Conservation (phyloP, 2,888 invertebrate genomes). For the Morpho deidamia region DNA sequence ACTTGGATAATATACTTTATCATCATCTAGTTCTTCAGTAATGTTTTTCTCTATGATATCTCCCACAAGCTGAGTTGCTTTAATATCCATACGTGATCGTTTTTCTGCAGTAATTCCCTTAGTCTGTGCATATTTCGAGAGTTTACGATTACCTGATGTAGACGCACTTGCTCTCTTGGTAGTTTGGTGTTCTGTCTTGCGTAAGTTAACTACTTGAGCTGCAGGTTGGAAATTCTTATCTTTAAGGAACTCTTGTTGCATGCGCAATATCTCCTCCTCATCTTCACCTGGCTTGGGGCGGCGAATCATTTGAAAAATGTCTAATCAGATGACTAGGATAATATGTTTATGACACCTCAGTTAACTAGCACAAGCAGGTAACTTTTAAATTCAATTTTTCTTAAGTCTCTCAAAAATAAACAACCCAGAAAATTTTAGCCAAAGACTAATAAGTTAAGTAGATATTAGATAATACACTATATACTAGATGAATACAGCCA, state of each 20-base stretch:
- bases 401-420: too few species aligned
- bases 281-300: conserved; percentile 84
- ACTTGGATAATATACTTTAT: conserved; percentile 66
- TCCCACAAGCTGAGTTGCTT: conserved; percentile 37
- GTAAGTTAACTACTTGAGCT: conserved; percentile 77
- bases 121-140: conserved; percentile 62
- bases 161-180: conserved; percentile 35
- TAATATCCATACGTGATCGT: conserved; percentile 45
- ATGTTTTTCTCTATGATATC: conserved; percentile 56
- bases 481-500: too few species aligned
- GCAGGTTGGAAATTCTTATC: conserved; percentile 79
- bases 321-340: too few species aligned
- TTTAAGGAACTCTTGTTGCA: conserved; percentile 84
- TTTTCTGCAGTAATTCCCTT: conserved; percentile 62
- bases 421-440: too few species aligned
- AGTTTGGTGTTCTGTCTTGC: conserved; percentile 36
- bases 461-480: too few species aligned
- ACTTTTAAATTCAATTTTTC: too few species aligned
- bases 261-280: conserved; percentile 85
- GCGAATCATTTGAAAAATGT: conserved; percentile 64
- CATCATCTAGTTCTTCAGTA: conserved; percentile 41
- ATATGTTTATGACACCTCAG: too few species aligned
- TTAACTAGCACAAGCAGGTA: too few species aligned
- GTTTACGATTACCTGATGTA: conserved; percentile 39
- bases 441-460: too few species aligned